These are phyloP conservation scores for Cerastis rubricosa DNA, from an alignment of 2,888 invertebrate genomes.

Conservation along the genomic window DNA sequence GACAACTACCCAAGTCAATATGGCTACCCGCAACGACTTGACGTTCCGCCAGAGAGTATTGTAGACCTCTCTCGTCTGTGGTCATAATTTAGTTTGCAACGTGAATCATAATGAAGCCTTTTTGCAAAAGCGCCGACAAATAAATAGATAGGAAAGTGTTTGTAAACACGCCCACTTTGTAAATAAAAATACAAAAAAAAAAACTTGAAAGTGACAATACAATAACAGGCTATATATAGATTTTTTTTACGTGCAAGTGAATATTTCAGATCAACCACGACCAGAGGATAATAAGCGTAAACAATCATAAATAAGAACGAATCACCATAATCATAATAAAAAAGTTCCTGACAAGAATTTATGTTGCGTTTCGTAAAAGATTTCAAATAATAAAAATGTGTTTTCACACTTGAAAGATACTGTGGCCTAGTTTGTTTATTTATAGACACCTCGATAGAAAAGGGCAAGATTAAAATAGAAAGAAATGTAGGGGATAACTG, in stretches of 20 bases:
- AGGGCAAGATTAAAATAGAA: slow-evolving; percentile 56
- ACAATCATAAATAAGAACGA: slow-evolving; percentile 33
- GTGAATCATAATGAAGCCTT: too few species aligned
- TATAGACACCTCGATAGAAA: slow-evolving; percentile 38
- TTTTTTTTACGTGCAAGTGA: slow-evolving; percentile 24
- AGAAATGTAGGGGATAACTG: slow-evolving; percentile 25
- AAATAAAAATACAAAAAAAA: background rate
- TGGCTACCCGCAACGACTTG: too few species aligned
- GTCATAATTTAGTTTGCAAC: too few species aligned
- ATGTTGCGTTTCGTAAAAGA: background rate
- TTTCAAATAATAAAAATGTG: slow-evolving; percentile 23
- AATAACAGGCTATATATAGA: slow-evolving; percentile 12
- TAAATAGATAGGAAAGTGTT: background rate
- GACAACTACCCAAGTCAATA: too few species aligned
- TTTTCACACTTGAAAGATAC: slow-evolving; percentile 20
- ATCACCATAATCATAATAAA: slow-evolving; percentile 21
- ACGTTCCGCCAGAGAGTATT: too few species aligned
- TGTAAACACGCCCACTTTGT: slow-evolving; percentile 12
- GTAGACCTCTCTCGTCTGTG: too few species aligned
- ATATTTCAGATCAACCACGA: slow-evolving; percentile 1
- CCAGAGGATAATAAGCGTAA: slow-evolving; percentile 6
- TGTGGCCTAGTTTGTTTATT: slow-evolving; percentile 50
- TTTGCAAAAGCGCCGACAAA: too few species aligned
- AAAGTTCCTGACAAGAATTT: slow-evolving; percentile 10
- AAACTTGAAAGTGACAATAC: slow-evolving; percentile 5